Evolutionary conservation across 2,113 vertebrate genomes (phyloP), one percentile per base, ranked within the genome.

Genomic region (Scolopax mira): DNA sequence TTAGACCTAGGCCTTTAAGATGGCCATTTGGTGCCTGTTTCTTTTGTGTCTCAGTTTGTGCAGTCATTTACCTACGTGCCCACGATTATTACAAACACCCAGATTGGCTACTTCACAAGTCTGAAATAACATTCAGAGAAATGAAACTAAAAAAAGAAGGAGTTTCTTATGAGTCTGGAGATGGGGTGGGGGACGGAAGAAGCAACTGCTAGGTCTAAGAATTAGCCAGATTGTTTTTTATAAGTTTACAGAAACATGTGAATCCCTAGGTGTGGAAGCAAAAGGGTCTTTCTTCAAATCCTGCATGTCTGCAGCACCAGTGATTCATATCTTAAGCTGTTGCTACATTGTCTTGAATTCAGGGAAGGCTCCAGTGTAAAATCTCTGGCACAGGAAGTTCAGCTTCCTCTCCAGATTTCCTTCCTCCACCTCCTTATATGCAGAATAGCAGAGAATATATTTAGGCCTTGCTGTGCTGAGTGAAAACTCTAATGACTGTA

Each of bases 381-480:
- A 94, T 77, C 85, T 88, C 75, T 85, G 90, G 88, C 93, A 86
- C 55, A 69, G 95, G 93, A 96, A 96, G 90, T 61, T 84, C 60
- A 81, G 83, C 82, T 97, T 96, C 95, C 95, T 84, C 94, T 92
- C 90, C 92, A 97, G 79, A 81, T 92, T 97, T 97, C 95, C 94
- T 95, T 93, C 92, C 88, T 94, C 88, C 85, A 91, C 79, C 79
- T 93, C 90, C 55, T 88, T 71, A 61, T 14, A 81, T 15, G 69
- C 85, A 78, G 88, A 88, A 41, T 24, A 84, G 72, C 79, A 71
- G 39, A 51, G 93, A 92, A 44, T 37, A 25, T 15, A 13, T 60
- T 66, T n/a, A 7, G 37, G 79, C 48, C 64, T 23, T 33, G 64
- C 79, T 42, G 23, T 28, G n/a, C 74, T 3, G 31, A 81, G 25